These are phyloP conservation scores for Drosophila mimica DNA, from an alignment of 2,888 invertebrate genomes.

Conservation along the genomic window DNA sequence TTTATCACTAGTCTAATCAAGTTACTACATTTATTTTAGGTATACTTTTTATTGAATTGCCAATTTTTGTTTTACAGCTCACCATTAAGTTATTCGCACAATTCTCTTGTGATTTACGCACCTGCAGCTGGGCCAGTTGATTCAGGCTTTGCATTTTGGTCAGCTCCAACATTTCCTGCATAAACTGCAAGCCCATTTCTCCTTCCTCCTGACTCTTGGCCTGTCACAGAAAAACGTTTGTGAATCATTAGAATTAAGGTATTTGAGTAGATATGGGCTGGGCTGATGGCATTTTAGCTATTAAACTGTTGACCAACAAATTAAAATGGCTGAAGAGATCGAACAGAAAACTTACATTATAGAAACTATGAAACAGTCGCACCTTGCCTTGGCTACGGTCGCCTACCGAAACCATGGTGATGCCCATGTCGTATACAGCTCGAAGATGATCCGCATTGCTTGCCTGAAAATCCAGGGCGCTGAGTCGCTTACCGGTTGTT, in stretches of 20 bases:
- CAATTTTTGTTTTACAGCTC: not conserved
- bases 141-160: constrained; percentile 89
- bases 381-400: constrained; percentile 91
- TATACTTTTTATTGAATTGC: not conserved
- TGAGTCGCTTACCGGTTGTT: constrained; percentile 87
- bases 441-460: constrained; percentile 95
- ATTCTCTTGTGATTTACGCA: constrained; percentile 54
- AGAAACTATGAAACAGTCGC: constrained; percentile 95
- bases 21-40: not conserved
- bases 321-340: constrained; percentile 19
- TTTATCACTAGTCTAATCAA: not conserved
- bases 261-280: not conserved
- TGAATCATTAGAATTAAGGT: constrained; percentile 1
- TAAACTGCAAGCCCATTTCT: constrained; percentile 96
- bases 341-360: constrained; percentile 88
- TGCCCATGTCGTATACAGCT: constrained; percentile 96
- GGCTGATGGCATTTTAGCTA: not conserved
- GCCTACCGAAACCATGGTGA: constrained; percentile 93
- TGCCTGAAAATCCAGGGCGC: constrained; percentile 91
- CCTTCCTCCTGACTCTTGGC: constrained; percentile 94
- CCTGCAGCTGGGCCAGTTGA: constrained; percentile 84
- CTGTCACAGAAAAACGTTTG: constrained; percentile 84
- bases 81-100: constrained; percentile 29
- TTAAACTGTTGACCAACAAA: not conserved
- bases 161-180: constrained; percentile 98